A percentile compares a stretch with the other conserved stretches of the same genome.
Conservation (phyloP, 2,797 vertebrate species). For the Masticophis lateralis region DNA sequence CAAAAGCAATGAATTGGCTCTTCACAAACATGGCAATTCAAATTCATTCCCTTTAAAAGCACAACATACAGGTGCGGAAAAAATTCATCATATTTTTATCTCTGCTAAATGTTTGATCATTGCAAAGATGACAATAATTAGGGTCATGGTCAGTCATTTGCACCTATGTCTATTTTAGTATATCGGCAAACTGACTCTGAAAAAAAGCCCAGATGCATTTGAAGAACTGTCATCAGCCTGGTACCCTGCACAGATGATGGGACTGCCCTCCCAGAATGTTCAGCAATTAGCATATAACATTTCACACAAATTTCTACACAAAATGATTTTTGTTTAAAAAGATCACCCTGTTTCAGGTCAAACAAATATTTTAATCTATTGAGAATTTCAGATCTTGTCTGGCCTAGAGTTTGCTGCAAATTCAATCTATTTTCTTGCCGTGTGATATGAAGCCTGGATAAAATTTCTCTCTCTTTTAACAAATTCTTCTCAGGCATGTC, state of each 20-base stretch:
- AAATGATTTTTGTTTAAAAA: background rate
- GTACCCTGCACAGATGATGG: background rate
- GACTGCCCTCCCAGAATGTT: background rate
- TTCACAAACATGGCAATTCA: background rate
- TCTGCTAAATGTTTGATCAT: background rate
- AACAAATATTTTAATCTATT: background rate
- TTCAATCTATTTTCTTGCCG: background rate
- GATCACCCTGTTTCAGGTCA: background rate
- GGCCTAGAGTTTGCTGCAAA: background rate
- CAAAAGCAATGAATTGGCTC: background rate
- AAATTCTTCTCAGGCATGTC: background rate
- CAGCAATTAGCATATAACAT: background rate
- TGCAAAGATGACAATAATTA: background rate
- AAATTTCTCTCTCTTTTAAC: background rate
- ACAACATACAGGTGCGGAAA: background rate
- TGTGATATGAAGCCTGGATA: background rate
- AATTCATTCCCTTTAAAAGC: background rate
- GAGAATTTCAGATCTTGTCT: background rate
- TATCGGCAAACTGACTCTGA: background rate
- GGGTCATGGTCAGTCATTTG: background rate
- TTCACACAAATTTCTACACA: background rate
- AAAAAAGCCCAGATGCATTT: slow-evolving; percentile 26
- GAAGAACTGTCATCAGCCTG: background rate
- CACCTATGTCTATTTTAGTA: rapidly evolving
- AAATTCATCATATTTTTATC: background rate